A percentile compares a stretch with the other conserved stretches of the same genome.
Conservation (phyloP, 2,888 invertebrate species). For the Pardosa pseudoannulata region DNA sequence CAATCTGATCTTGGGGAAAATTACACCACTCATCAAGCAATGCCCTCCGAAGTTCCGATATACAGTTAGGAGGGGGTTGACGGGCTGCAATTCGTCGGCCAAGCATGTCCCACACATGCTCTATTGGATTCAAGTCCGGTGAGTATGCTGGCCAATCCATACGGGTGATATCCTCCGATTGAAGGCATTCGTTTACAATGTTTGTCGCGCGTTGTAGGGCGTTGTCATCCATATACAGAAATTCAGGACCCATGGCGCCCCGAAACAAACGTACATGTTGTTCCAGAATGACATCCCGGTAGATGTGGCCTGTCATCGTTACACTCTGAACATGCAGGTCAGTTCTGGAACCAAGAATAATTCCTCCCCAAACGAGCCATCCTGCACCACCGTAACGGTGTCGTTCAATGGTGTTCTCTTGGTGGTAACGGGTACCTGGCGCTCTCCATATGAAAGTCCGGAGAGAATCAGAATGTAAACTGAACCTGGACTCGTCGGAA, state of each 20-base stretch:
- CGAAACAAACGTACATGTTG: constrained; percentile 11
- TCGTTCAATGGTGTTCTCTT: not conserved
- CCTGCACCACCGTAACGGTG: too few relatives aligned
- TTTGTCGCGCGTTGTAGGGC: not conserved
- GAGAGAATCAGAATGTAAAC: not conserved
- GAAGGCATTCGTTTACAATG: constrained; percentile 10
- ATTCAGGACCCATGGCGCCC: not conserved
- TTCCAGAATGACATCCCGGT: constrained; percentile 18
- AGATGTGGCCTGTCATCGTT: not conserved
- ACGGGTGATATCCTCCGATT: constrained; percentile 5
- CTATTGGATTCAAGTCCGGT: constrained; percentile 24
- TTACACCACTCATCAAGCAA: too few relatives aligned
- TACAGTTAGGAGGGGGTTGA: not conserved
- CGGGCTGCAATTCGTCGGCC: not conserved
- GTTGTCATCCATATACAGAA: constrained; percentile 27
- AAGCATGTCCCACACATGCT: not conserved
- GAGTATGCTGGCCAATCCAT: constrained; percentile 6
- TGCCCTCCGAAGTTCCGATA: not conserved
- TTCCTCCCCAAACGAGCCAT: constrained; percentile 7
- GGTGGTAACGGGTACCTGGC: constrained; percentile 10
- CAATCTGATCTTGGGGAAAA: too few relatives aligned
- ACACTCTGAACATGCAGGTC: constrained; percentile 12
- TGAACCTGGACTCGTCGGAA: not conserved
- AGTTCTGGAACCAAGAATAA: constrained; percentile 3
- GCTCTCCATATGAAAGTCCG: not conserved